Conservation (phyloP, 2,888 invertebrate species). For the Vesta saturnalis region DNA sequence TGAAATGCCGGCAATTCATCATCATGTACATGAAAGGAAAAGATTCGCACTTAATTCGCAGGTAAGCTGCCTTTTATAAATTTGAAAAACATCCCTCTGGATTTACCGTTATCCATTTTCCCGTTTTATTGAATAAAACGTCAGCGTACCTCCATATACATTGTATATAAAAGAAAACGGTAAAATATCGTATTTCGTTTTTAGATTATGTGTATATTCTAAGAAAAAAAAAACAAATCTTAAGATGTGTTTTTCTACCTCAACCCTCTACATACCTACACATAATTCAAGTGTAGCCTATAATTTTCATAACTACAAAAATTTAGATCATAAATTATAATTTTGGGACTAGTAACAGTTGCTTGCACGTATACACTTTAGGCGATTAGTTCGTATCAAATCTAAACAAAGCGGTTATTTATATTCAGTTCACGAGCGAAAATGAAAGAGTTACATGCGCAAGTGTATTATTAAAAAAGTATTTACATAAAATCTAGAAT, state of each 20-base stretch:
- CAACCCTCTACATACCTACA: conserved; percentile 29
- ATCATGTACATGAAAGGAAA: neutral
- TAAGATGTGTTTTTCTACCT: conserved; percentile 20
- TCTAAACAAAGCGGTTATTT: conserved; percentile 20
- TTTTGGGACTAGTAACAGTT: conserved; percentile 38
- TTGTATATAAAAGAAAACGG: neutral
- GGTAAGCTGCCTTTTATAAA: conserved; percentile 27
- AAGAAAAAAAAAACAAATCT: conserved; percentile 1
- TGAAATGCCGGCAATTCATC: neutral
- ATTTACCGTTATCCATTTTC: conserved; percentile 30
- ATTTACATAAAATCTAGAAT: neutral
- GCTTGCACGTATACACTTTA: conserved; percentile 29
- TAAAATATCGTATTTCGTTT: neutral
- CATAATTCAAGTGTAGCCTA: conserved; percentile 26
- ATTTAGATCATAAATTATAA: conserved; percentile 44
- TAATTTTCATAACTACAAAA: conserved; percentile 45
- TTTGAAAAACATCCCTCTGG: conserved; percentile 16
- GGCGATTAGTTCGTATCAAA: conserved; percentile 30
- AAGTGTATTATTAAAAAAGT: neutral
- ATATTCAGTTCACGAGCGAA: neutral
- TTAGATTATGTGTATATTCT: neutral
- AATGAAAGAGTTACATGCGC: neutral
- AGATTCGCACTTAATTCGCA: conserved; percentile 25
- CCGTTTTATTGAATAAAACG: neutral
- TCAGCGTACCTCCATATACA: neutral